Percentiles rank a stretch among this genome's conserved stretches.
Evolutionary conservation across 2,888 invertebrate genomes (phyloP).

Genomic region (Calliscelio sp.): DNA sequence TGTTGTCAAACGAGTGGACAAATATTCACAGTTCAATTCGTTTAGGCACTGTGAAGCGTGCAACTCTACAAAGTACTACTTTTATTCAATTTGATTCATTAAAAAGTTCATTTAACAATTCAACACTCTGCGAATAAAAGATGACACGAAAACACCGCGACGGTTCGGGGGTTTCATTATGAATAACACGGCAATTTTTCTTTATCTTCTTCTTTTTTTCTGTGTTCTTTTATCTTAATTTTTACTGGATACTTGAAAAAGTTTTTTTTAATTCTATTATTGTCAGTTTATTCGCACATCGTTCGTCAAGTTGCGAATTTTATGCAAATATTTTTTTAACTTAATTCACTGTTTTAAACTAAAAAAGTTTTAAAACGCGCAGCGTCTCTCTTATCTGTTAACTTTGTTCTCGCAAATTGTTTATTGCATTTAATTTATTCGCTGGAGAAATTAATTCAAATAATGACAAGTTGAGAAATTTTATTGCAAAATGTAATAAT

Average conservation of each 20-base stretch:
- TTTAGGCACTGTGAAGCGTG: slow-evolving; percentile 16
- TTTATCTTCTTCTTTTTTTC: background rate
- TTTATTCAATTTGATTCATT: slow-evolving; percentile 29
- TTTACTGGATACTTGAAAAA: background rate
- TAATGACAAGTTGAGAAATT: no score
- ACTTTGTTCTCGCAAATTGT: background rate
- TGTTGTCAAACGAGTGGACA: slow-evolving; percentile 63
- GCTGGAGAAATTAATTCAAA: background rate
- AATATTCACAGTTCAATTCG: slow-evolving; percentile 59
- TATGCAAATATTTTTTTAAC: background rate
- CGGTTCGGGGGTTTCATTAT: background rate
- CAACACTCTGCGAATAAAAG: slow-evolving; percentile 36
- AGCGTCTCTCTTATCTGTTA: slow-evolving; percentile 62
- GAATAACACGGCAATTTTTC: background rate
- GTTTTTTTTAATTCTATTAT: no score
- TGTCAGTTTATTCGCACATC: background rate
- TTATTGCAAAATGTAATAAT: no score
- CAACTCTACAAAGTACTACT: slow-evolving; percentile 37
- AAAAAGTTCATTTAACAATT: slow-evolving; percentile 57
- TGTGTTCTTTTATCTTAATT: background rate
- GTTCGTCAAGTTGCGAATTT: background rate
- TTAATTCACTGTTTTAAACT: background rate
- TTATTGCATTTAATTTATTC: background rate
- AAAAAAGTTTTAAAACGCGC: background rate
- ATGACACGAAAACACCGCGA: slow-evolving; percentile 8